phyloP scores from a whole-genome alignment of 2,888 invertebrate genomes.

The Hirudinaria manillensis region DNA sequence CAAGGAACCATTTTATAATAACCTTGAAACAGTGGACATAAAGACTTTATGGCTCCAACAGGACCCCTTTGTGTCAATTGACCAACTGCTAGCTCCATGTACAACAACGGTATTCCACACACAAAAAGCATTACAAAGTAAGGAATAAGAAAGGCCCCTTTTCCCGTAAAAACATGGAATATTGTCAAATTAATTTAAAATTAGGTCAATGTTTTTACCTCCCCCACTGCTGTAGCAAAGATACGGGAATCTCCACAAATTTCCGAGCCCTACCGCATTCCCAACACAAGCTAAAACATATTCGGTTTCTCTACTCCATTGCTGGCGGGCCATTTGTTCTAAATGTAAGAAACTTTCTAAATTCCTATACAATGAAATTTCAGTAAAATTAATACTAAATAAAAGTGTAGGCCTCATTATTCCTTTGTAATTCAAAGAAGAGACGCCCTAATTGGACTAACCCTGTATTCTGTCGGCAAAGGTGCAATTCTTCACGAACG shows the following conservation, averaged over 20 bases:
- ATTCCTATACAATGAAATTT: too few relatives aligned
- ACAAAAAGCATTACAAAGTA: slow-evolving; percentile 75
- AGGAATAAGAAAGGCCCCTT: slow-evolving; percentile 52
- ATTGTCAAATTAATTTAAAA: not conserved
- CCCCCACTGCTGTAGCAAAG: slow-evolving; percentile 35
- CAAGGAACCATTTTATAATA: slow-evolving; percentile 21
- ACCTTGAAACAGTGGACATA: slow-evolving; percentile 87
- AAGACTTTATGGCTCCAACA: slow-evolving; percentile 82
- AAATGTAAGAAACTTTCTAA: not conserved
- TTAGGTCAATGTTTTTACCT: slow-evolving; percentile 26
- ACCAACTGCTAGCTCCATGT: slow-evolving; percentile 87
- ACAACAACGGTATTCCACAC: slow-evolving; percentile 86
- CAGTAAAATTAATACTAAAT: too few relatives aligned
- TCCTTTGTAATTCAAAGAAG: too few relatives aligned
- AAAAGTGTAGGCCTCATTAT: too few relatives aligned
- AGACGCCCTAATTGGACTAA: too few relatives aligned
- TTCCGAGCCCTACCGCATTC: slow-evolving; percentile 36
- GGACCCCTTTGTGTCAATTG: slow-evolving; percentile 89
- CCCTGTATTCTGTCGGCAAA: too few relatives aligned
- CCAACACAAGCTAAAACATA: slow-evolving; percentile 36
- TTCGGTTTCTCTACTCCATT: slow-evolving; percentile 33
- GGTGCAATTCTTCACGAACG: too few relatives aligned
- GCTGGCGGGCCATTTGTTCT: slow-evolving; percentile 19
- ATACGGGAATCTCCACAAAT: slow-evolving; percentile 36
- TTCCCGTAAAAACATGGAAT: slow-evolving; percentile 16